phyloP scores from a whole-genome alignment of 2,113 vertebrate genomes.

The Barnardius zonarius region DNA sequence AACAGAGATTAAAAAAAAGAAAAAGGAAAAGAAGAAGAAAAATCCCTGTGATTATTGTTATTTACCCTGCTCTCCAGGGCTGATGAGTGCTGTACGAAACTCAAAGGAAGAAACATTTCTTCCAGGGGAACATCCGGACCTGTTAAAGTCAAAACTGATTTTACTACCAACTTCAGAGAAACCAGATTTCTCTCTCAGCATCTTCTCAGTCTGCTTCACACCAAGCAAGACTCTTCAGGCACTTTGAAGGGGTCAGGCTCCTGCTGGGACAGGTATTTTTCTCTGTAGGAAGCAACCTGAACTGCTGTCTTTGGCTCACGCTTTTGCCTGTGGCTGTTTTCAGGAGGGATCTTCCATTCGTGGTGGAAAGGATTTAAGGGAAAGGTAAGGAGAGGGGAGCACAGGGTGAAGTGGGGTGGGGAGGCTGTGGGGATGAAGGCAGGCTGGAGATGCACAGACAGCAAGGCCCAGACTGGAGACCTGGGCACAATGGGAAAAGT shows the following conservation, averaged over 20 bases:
- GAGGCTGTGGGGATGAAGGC: background rate
- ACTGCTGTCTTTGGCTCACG: background rate
- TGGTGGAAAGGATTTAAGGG: background rate
- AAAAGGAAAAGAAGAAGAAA: too few relatives aligned
- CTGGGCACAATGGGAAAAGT: rapidly evolving
- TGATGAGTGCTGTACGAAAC: background rate
- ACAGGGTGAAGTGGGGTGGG: background rate
- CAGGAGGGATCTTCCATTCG: background rate
- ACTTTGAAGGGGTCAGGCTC: background rate
- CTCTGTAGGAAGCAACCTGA: background rate
- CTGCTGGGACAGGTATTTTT: background rate
- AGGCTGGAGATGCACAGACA: background rate
- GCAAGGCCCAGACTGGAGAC: background rate
- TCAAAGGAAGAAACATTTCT: background rate
- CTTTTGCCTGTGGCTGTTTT: background rate
- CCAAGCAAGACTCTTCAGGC: background rate
- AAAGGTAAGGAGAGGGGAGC: background rate
- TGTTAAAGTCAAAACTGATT: background rate
- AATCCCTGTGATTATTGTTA: background rate
- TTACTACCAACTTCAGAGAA: background rate
- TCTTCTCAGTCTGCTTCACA: background rate
- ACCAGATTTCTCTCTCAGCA: background rate
- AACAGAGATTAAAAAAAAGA: background rate
- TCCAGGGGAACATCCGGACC: background rate
- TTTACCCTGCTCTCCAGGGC: background rate